These are phyloP conservation scores for Leptopilina drosophilae DNA, from an alignment of 2,888 invertebrate species.

Conservation along the genomic window DNA sequence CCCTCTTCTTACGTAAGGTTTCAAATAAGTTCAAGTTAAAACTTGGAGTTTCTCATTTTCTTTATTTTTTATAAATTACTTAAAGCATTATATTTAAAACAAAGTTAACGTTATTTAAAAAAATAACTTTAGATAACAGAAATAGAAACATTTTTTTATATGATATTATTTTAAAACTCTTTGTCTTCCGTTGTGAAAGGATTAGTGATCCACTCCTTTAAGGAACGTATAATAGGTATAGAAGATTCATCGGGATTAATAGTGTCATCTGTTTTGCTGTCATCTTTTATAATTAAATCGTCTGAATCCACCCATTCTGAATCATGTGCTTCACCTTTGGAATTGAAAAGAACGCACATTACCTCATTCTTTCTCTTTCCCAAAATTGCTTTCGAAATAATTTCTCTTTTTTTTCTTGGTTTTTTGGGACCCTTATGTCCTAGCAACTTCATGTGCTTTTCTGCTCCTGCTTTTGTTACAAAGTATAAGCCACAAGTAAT, in stretches of 20 bases:
- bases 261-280: not conserved
- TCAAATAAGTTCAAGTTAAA: not conserved
- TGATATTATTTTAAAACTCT: not conserved
- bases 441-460: not conserved
- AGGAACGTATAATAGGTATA: not conserved
- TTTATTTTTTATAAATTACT: not conserved
- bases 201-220: not conserved
- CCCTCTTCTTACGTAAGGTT: not conserved
- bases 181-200: not conserved
- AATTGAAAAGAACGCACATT: not conserved
- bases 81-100: not conserved
- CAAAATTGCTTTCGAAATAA: not conserved
- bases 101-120: not conserved
- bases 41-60: not conserved
- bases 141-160: not conserved
- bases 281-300: not conserved
- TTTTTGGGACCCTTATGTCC: not conserved
- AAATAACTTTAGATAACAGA: not conserved
- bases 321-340: constrained; percentile 11
- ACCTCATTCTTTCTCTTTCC: constrained; percentile 2
- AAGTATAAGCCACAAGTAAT: not conserved
- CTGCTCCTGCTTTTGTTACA: constrained; percentile 1
- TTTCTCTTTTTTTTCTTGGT: not conserved
- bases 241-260: not conserved
- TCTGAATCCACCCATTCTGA: not conserved